phyloP scores from a whole-genome alignment of 2,888 invertebrate species.

The Quadroppia sp. region DNA sequence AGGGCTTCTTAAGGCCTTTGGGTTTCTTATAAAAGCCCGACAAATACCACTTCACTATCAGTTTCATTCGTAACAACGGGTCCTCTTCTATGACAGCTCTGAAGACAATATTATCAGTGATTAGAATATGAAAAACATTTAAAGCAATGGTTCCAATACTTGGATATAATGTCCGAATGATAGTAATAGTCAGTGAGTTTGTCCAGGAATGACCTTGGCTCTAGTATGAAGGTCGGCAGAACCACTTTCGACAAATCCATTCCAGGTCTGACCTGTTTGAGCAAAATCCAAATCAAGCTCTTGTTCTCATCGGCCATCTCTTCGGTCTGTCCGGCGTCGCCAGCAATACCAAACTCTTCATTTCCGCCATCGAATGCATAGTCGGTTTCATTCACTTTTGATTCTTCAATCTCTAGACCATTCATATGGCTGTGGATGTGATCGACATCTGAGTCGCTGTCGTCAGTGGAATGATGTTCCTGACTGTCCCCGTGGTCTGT shows the following conservation, averaged over 20 bases:
- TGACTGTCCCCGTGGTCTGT: constrained; percentile 58
- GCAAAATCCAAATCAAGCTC: constrained; percentile 84
- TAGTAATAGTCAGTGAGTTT: constrained; percentile 90
- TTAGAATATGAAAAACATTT: background rate
- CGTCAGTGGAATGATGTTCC: constrained; percentile 59
- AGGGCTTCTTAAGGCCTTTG: constrained; percentile 89
- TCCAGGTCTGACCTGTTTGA: constrained; percentile 91
- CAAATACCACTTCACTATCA: constrained; percentile 82
- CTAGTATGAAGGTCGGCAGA: constrained; percentile 86
- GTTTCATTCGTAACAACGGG: constrained; percentile 82
- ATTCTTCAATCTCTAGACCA: constrained; percentile 56
- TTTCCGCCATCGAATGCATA: constrained; percentile 59
- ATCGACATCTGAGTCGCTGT: constrained; percentile 26
- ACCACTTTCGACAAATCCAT: constrained; percentile 94
- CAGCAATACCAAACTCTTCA: constrained; percentile 62
- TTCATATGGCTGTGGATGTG: constrained; percentile 47
- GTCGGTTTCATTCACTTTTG: constrained; percentile 60
- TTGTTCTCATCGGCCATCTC: constrained; percentile 92
- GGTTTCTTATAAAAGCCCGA: constrained; percentile 92
- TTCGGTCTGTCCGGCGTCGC: constrained; percentile 66
- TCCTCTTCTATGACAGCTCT: constrained; percentile 79
- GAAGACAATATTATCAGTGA: constrained; percentile 50
- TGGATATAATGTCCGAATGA: constrained; percentile 79
- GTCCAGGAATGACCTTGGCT: constrained; percentile 87
- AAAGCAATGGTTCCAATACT: constrained; percentile 59